phyloP scores from a whole-genome alignment of 1,140 invertebrate genomes.

The Cepaea nemoralis region DNA sequence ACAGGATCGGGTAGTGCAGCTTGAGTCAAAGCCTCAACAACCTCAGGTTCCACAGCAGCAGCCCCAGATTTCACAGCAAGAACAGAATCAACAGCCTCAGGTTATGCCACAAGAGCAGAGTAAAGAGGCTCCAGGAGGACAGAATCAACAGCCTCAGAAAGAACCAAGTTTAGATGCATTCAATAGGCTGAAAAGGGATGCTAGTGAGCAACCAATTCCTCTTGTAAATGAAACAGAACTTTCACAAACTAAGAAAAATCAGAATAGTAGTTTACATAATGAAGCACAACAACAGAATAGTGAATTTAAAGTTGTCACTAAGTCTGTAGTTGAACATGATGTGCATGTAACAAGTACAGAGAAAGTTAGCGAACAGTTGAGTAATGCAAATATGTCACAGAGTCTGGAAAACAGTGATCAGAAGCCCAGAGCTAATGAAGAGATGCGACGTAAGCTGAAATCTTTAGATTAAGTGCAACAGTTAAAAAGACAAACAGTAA shows the following conservation, averaged over 20 bases:
- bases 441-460: slow-evolving; percentile 11
- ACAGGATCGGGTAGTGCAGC: no score
- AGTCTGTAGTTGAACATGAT: not conserved
- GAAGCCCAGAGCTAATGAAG: slow-evolving; percentile 5
- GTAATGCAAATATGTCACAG: not conserved
- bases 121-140: not conserved
- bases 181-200: not conserved
- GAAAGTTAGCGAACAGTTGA: not conserved
- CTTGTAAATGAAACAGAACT: not conserved
- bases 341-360: not conserved
- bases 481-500: not conserved
- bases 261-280: not conserved
- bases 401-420: not conserved
- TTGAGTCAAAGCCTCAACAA: no score
- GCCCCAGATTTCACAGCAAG: no score
- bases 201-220: not conserved
- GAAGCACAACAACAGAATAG: not conserved
- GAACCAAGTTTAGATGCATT: not conserved
- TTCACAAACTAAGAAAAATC: not conserved
- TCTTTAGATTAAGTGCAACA: slow-evolving; percentile 1
- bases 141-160: not conserved
- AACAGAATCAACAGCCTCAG: slow-evolving; percentile 31
- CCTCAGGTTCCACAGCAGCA: no score
- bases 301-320: not conserved
- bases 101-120: slow-evolving; percentile 8